phyloP scores from a whole-genome alignment of 2,113 vertebrate genomes.

The Promerops cafer region DNA sequence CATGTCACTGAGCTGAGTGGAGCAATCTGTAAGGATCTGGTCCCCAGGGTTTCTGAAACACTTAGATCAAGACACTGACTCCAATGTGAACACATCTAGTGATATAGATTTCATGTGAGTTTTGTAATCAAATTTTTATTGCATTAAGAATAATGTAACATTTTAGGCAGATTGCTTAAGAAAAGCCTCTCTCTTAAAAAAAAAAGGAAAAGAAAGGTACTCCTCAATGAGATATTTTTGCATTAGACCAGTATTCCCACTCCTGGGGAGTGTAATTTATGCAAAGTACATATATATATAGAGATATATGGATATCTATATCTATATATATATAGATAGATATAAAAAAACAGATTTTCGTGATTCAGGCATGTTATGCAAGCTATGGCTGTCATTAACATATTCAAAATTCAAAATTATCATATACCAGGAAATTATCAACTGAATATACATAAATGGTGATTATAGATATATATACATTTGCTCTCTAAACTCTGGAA shows the following conservation, averaged over 20 bases:
- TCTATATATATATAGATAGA: too few relatives aligned
- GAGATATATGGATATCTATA: too few relatives aligned
- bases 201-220: not conserved
- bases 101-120: not conserved
- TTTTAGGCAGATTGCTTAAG: not conserved
- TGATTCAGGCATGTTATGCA: not conserved
- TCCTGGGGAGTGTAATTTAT: not conserved
- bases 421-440: not conserved
- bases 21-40: too few relatives aligned
- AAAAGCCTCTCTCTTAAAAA: not conserved
- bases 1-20: too few relatives aligned
- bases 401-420: not conserved
- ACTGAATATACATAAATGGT: not conserved
- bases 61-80: not conserved
- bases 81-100: accelerated
- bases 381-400: not conserved
- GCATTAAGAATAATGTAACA: not conserved
- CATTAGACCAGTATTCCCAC: not conserved
- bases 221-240: not conserved
- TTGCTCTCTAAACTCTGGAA: not conserved
- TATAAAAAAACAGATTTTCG: not conserved
- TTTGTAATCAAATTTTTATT: not conserved
- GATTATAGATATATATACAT: not conserved
- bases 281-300: not conserved
- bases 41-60: not conserved